phyloP scores from a whole-genome alignment of 2,888 invertebrate species.

The Allygus modestus region DNA sequence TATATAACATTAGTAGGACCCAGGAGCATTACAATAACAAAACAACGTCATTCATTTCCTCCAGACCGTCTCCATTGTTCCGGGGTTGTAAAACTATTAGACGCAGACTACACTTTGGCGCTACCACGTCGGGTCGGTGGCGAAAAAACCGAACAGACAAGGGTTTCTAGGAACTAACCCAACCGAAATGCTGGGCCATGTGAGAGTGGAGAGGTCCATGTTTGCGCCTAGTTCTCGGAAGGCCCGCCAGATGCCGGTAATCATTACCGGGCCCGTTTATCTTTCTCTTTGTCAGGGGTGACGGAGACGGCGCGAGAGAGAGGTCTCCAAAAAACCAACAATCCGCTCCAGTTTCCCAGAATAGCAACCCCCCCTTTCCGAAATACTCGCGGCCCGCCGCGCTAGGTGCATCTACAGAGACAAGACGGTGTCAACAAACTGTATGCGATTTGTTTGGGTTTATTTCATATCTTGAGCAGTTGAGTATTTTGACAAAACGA shows the following conservation, averaged over 20 bases:
- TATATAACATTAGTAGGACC: too few species aligned
- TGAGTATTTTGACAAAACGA: too few species aligned
- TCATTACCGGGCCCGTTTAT: constrained; percentile 12
- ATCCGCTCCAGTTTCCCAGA: constrained; percentile 49
- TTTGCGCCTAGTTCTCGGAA: constrained; percentile 46
- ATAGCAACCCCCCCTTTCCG: constrained; percentile 4
- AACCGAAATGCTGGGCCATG: neutral
- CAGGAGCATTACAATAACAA: constrained; percentile 45
- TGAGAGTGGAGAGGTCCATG: neutral
- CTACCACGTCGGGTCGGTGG: neutral
- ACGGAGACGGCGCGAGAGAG: neutral
- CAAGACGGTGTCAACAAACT: constrained; percentile 11
- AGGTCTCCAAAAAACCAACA: constrained; percentile 45
- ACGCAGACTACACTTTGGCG: neutral
- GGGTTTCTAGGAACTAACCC: constrained; percentile 12
- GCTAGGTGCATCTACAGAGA: neutral
- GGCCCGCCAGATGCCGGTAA: constrained; percentile 37
- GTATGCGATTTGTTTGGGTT: neutral
- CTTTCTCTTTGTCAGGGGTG: constrained; percentile 37
- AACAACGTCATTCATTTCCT: neutral
- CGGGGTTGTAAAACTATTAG: constrained; percentile 20
- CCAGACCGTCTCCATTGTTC: neutral
- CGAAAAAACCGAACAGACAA: neutral
- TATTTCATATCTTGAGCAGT: too few species aligned
- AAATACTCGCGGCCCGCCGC: neutral